Percentiles rank a stretch among this genome's conserved stretches.
These are phyloP conservation scores for Cyprinodon brontotheroides DNA, from an alignment of 2,113 vertebrate species.

Conservation along the genomic window DNA sequence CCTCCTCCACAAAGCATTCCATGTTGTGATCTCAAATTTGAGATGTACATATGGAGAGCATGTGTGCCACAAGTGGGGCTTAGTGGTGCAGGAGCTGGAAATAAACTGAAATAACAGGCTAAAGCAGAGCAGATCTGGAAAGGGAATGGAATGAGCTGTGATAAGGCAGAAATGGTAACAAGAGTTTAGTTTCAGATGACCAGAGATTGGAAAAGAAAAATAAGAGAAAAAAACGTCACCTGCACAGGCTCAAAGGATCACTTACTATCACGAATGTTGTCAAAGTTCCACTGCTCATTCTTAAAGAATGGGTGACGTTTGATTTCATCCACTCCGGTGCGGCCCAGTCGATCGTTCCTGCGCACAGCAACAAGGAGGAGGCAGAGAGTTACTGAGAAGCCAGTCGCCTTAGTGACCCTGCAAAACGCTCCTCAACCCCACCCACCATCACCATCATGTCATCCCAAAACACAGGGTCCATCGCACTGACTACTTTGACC, in stretches of 20 bases:
- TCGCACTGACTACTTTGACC: conserved; percentile 47
- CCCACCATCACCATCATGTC: conserved; percentile 56
- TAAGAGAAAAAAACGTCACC: conserved; percentile 9
- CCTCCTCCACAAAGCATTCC: conserved; percentile 31
- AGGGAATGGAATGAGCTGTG: conserved; percentile 44
- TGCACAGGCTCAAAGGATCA: conserved; percentile 31
- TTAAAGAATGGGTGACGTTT: conserved; percentile 95
- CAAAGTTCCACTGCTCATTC: conserved; percentile 97
- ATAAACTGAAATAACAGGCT: conserved; percentile 31
- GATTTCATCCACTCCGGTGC: conserved; percentile 93
- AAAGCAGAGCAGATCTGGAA: conserved; percentile 40
- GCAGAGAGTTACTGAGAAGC: conserved; percentile 32
- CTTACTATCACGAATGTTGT: conserved; percentile 97
- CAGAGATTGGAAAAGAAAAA: conserved; percentile 17
- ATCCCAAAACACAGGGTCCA: conserved; percentile 41
- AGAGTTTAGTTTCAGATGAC: conserved; percentile 2
- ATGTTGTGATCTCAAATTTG: conserved; percentile 15
- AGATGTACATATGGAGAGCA: conserved; percentile 39
- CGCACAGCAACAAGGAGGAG: conserved; percentile 65
- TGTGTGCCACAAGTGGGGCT: conserved; percentile 34
- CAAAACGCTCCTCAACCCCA: conserved; percentile 43
- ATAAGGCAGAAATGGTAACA: conserved; percentile 28
- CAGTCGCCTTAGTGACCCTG: conserved; percentile 20
- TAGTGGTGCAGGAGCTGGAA: conserved; percentile 44
- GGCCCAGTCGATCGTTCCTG: conserved; percentile 94